Evolutionary conservation across 1,140 invertebrate species (phyloP).

Genomic region (Mycetomoellerius zeteki): DNA sequence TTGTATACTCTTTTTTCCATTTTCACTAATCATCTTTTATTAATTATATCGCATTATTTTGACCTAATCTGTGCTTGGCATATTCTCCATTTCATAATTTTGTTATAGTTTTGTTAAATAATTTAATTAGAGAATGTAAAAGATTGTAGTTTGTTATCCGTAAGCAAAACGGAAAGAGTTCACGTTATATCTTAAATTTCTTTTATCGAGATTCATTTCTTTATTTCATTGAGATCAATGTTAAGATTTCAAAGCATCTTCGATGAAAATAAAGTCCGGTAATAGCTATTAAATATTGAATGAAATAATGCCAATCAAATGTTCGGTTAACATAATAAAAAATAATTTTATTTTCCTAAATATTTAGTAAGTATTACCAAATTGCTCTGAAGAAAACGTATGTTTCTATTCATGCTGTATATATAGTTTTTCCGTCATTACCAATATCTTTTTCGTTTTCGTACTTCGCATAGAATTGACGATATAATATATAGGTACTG

Average conservation of each 20-base stretch:
- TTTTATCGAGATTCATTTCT: conserved; percentile 13
- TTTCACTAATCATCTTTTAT: neutral
- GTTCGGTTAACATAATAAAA: too few species aligned
- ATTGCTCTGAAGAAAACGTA: neutral
- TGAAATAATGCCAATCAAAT: too few species aligned
- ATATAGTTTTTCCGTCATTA: neutral
- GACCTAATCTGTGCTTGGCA: neutral
- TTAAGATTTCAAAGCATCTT: neutral
- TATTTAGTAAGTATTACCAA: too few species aligned
- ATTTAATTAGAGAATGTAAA: neutral
- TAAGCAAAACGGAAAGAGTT: conserved; percentile 19
- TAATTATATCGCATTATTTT: neutral
- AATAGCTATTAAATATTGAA: too few species aligned
- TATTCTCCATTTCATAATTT: neutral
- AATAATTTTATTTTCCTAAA: too few species aligned
- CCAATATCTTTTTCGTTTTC: conserved; percentile 63
- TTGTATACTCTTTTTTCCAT: neutral
- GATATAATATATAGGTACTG: conserved; percentile 14
- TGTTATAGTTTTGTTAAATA: neutral
- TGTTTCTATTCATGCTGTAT: conserved; percentile 6
- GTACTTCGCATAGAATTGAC: conserved; percentile 1
- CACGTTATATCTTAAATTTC: conserved; percentile 48
- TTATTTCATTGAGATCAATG: conserved; percentile 15
- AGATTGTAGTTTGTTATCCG: neutral
- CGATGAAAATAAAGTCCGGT: too few species aligned